Evolutionary conservation across 2,888 invertebrate genomes (phyloP).

Genomic region (Drosophila subquinaria): DNA sequence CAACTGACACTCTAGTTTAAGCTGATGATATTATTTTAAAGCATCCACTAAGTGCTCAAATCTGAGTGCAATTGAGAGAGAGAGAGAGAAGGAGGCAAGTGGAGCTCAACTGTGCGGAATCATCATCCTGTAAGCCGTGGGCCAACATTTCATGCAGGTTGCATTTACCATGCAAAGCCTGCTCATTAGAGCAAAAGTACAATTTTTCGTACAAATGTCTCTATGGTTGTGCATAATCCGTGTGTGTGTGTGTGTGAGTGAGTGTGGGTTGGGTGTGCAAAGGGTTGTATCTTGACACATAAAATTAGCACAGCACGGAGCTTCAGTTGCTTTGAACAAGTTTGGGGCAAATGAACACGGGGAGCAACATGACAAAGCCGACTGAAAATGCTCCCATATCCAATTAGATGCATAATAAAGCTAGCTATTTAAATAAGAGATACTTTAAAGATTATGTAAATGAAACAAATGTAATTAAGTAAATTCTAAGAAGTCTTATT

Average conservation of each 20-base stretch:
- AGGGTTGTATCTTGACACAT: conserved; percentile 55
- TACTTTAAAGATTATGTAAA: conserved; percentile 1
- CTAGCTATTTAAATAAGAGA: conserved; percentile 7
- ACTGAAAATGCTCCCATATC: conserved; percentile 46
- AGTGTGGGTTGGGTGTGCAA: conserved; percentile 6
- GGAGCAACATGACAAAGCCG: conserved; percentile 32
- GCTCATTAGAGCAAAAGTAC: conserved; percentile 66
- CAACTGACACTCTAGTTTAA: conserved; percentile 16
- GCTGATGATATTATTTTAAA: conserved; percentile 19
- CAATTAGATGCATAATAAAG: conserved; percentile 42
- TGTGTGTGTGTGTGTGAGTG: conserved; percentile 6
- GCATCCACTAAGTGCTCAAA: conserved; percentile 10
- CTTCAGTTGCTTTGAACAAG: conserved; percentile 42
- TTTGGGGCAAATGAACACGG: conserved; percentile 47
- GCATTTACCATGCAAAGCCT: conserved; percentile 48
- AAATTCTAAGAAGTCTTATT: background rate
- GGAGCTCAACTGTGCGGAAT: conserved; percentile 11
- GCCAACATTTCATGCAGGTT: conserved; percentile 49
- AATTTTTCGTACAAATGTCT: conserved; percentile 38
- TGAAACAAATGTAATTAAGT: background rate
- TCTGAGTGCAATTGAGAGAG: conserved; percentile 11
- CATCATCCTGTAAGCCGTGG: conserved; percentile 43
- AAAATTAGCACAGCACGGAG: conserved; percentile 55
- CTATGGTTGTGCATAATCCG: conserved; percentile 1
- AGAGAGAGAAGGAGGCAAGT: background rate